phyloP scores from a whole-genome alignment of 2,888 invertebrate genomes.

The Andrena flavipes region DNA sequence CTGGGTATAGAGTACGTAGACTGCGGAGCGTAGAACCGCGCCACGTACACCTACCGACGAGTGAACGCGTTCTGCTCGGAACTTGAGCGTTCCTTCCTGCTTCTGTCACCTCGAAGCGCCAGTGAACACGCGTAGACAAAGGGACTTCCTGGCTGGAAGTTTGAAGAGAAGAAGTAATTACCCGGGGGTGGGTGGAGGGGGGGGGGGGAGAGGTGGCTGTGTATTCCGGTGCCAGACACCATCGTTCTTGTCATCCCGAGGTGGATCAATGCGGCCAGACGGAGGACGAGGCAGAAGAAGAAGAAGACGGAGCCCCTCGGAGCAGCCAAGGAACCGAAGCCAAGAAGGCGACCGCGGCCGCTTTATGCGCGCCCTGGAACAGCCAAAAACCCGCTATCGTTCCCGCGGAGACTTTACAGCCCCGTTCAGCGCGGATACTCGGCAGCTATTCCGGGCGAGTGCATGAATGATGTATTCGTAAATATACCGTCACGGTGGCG shows the following conservation, averaged over 20 bases:
- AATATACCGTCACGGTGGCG: slow-evolving; percentile 18
- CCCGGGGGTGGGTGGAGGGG: slow-evolving; percentile 13
- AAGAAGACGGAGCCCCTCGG: slow-evolving; percentile 7
- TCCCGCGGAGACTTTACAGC: slow-evolving; percentile 12
- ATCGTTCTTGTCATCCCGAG: slow-evolving; percentile 25
- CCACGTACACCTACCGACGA: neutral
- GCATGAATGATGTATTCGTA: slow-evolving; percentile 46
- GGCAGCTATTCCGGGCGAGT: slow-evolving; percentile 20
- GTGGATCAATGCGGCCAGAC: slow-evolving; percentile 36
- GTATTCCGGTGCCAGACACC: slow-evolving; percentile 19
- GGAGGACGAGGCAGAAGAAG: slow-evolving; percentile 18
- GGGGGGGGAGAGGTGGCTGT: neutral
- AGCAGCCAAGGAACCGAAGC: slow-evolving; percentile 35
- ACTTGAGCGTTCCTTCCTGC: slow-evolving; percentile 23
- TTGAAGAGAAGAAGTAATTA: slow-evolving; percentile 31
- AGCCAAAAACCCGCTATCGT: slow-evolving; percentile 34
- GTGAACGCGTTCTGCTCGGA: neutral
- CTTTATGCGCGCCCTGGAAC: slow-evolving; percentile 17
- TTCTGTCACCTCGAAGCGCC: slow-evolving; percentile 37
- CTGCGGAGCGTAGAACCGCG: neutral
- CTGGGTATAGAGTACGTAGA: neutral
- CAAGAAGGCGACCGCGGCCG: slow-evolving; percentile 23
- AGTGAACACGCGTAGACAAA: slow-evolving; percentile 61
- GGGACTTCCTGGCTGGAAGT: slow-evolving; percentile 5
- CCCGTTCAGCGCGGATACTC: slow-evolving; percentile 3